Percentiles rank a stretch among this genome's conserved stretches.
phyloP scores from a whole-genome alignment of 64 coral and sea anemone genomes.

The Stylophora pistillata region DNA sequence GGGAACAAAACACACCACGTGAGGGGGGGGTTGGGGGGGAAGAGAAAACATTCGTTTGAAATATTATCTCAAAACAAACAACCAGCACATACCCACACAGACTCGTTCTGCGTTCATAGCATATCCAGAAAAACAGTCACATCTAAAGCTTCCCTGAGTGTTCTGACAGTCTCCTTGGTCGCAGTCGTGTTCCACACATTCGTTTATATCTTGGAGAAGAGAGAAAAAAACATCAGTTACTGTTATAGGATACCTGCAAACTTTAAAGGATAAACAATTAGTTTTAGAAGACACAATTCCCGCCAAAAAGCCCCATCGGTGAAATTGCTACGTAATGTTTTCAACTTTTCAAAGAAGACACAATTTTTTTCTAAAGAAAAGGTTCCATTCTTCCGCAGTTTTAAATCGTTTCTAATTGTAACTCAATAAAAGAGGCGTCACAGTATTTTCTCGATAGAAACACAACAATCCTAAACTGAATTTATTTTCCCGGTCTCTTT shows the following conservation, averaged over 20 bases:
- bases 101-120: neutral
- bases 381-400: too few relatives aligned
- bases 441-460: too few relatives aligned
- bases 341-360: too few relatives aligned
- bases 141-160: conserved; percentile 4
- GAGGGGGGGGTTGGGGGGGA: too few relatives aligned
- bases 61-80: neutral
- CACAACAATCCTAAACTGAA: too few relatives aligned
- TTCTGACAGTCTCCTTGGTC: conserved; percentile 1
- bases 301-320: neutral
- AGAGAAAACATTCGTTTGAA: neutral
- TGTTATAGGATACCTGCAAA: too few relatives aligned
- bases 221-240: neutral
- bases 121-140: conserved; percentile 8
- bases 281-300: neutral
- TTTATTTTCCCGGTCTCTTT: too few relatives aligned
- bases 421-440: too few relatives aligned
- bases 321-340: too few relatives aligned
- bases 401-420: too few relatives aligned
- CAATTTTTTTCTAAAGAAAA: too few relatives aligned
- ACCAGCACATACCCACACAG: conserved; percentile 13
- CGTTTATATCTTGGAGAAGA: neutral
- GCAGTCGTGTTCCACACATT: neutral
- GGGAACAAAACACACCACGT: too few relatives aligned
- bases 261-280: neutral